These are phyloP conservation scores for Drosophila demipolita DNA, from an alignment of 2,888 invertebrate genomes.

Conservation along the genomic window DNA sequence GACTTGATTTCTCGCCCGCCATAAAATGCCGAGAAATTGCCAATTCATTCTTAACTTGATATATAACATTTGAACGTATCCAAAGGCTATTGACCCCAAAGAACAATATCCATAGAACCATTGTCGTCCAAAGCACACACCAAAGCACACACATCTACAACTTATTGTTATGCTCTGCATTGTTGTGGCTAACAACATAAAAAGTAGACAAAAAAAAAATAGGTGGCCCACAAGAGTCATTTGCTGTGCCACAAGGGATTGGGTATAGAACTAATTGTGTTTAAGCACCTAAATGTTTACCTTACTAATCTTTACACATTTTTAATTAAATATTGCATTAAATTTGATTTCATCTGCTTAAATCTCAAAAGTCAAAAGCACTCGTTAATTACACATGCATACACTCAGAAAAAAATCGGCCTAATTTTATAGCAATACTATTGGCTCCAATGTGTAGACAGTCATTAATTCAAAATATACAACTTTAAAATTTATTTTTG, in stretches of 20 bases:
- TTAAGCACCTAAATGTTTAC: neutral
- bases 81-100: conserved; percentile 44
- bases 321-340: neutral
- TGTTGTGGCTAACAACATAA: conserved; percentile 24
- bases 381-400: neutral
- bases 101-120: conserved; percentile 31
- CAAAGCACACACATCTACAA: conserved; percentile 25
- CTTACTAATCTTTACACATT: neutral
- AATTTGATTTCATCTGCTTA: neutral
- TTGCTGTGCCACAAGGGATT: conserved; percentile 11
- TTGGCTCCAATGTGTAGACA: neutral
- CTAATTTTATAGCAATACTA: neutral
- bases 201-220: neutral
- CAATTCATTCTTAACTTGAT: conserved; percentile 67
- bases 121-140: conserved; percentile 25
- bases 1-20: conserved; percentile 64
- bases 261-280: conserved; percentile 3
- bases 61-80: conserved; percentile 38
- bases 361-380: neutral
- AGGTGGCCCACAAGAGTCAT: conserved; percentile 17
- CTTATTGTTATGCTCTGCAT: conserved; percentile 48
- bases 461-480: neutral
- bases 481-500: neutral
- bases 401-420: neutral
- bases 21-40: conserved; percentile 56